A percentile compares a stretch with the other conserved stretches of the same genome.
These are phyloP conservation scores for Naja naja DNA, from an alignment of 2,113 vertebrate species.

Conservation along the genomic window DNA sequence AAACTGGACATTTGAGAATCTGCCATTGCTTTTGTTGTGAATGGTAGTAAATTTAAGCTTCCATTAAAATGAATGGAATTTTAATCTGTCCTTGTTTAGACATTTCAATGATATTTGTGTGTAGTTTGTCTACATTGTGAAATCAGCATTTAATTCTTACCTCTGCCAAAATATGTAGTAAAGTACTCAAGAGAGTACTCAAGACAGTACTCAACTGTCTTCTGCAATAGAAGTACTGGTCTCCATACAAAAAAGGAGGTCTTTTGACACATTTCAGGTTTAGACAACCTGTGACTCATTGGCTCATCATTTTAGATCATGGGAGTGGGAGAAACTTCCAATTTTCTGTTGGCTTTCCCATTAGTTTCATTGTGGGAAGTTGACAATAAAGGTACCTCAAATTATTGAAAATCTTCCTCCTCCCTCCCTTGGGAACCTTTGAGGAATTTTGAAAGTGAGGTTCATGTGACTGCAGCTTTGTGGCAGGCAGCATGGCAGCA, in stretches of 20 bases:
- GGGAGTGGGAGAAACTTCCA: too few relatives aligned
- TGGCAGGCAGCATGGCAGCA: too few relatives aligned
- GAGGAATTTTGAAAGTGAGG: too few relatives aligned
- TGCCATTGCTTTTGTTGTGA: background rate
- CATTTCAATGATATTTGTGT: background rate
- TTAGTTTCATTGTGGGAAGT: too few relatives aligned
- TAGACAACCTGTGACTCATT: too few relatives aligned
- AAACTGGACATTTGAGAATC: slow-evolving; percentile 3
- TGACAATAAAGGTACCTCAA: too few relatives aligned
- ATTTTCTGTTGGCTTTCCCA: too few relatives aligned
- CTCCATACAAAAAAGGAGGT: background rate
- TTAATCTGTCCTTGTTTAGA: background rate
- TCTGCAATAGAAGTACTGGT: background rate
- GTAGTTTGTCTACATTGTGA: slow-evolving; percentile 1
- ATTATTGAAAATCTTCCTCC: too few relatives aligned
- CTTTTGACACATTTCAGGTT: background rate
- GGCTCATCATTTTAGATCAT: too few relatives aligned
- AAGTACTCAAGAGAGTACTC: background rate
- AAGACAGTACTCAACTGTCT: background rate
- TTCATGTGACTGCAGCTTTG: too few relatives aligned
- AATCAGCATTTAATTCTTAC: slow-evolving; percentile 22
- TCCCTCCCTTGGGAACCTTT: too few relatives aligned
- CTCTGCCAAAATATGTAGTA: background rate
- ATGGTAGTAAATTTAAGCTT: background rate
- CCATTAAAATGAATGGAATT: background rate